Evolutionary conservation across 1,140 invertebrate genomes (phyloP), one percentile per base, ranked within the genome.

Genomic region (Pissodes strobi): DNA sequence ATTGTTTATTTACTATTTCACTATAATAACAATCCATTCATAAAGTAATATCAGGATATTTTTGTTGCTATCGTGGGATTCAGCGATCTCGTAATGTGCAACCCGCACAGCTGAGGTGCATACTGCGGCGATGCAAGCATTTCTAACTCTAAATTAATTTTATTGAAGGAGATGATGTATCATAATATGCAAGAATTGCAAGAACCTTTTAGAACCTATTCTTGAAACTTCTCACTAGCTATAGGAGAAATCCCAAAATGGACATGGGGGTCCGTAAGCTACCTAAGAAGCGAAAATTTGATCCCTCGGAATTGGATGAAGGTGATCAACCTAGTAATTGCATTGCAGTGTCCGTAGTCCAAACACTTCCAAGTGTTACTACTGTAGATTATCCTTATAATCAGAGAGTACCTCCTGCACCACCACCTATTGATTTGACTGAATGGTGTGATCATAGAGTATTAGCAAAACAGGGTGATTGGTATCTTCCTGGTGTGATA

Each of bases 391-490:
- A 86, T 75, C 85, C 83, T 22, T 75, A 80, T 72, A 37, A 37
- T 51, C 51, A 61, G 43, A 62, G 45, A 18, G 66, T 61, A 64
- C 67, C 69, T 9, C 52, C 66, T 17, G 23, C 51, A 45, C 21
- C 39, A 38, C 37, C 37, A 30, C 61, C 66, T 27, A 66, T 96
- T 70, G 91, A 96, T 80, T 82, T 97, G 69, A 89, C 86, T 72
- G 93, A 96, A 77, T 97, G 94, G 94, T 87, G 87, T 64, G 90
- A 92, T 72, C 93, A 95, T 77, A 82, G 93, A 70, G 91, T 97
- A 67, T 82, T 98, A 67, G 94, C 95, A 41, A 93, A 92, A 79
- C 86, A 86, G 73, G 87, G 88, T 61, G 85, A 86, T 41, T 82
- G 88, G 64, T 97, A 95, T 83, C 85, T 91, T 67, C 92, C 94